These are phyloP conservation scores for Eugnorisma glareosa DNA, from an alignment of 2,888 invertebrate genomes.

Conservation along the genomic window DNA sequence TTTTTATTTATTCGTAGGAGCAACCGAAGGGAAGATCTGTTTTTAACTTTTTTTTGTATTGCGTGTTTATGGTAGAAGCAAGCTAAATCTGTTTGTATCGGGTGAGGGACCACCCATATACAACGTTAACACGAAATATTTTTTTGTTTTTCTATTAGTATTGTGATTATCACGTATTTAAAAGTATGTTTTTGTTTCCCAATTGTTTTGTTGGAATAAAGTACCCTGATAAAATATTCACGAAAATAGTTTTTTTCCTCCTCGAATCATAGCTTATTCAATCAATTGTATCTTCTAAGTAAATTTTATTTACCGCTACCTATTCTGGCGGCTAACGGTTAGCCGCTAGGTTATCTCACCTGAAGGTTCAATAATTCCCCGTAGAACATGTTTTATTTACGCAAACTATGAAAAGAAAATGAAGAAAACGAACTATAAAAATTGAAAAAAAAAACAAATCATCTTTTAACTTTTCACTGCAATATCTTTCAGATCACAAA, in stretches of 20 bases:
- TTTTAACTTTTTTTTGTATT: slow-evolving; percentile 66
- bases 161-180: not conserved
- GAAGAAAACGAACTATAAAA: not conserved
- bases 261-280: not conserved
- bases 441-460: not conserved
- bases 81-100: slow-evolving; percentile 37
- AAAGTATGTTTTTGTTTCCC: not conserved
- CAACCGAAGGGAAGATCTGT: slow-evolving; percentile 55
- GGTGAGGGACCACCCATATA: slow-evolving; percentile 61
- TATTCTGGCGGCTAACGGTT: not conserved
- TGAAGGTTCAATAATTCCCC: not conserved
- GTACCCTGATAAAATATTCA: no score
- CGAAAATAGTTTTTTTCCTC: not conserved
- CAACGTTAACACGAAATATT: slow-evolving; percentile 14
- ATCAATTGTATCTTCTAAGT: not conserved
- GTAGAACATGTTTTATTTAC: not conserved
- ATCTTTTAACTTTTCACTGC: not conserved
- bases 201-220: not conserved
- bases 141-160: not conserved
- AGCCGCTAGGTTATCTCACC: not conserved
- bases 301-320: not conserved
- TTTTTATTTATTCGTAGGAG: slow-evolving; percentile 66
- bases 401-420: not conserved
- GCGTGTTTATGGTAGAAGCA: slow-evolving; percentile 64
- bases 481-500: slow-evolving; percentile 10